A percentile compares a stretch with the other conserved stretches of the same genome.
phyloP scores from a whole-genome alignment of 2,797 vertebrate species.

The Pipistrellus pygmaeus region DNA sequence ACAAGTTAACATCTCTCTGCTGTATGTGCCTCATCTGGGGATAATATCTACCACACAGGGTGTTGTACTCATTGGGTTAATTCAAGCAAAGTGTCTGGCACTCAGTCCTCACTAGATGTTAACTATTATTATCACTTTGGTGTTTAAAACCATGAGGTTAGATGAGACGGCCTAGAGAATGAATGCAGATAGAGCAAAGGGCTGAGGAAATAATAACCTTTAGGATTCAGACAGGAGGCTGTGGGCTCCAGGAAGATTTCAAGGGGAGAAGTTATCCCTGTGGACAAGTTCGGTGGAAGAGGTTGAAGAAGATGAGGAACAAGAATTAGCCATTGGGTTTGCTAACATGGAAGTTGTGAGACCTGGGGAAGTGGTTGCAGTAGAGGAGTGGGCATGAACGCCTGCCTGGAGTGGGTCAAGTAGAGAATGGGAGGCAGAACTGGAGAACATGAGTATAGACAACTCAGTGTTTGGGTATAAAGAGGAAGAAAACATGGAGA shows the following conservation, averaged over 20 bases:
- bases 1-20: background rate
- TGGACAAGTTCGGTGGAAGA: conserved; percentile 41
- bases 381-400: background rate
- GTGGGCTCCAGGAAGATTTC: background rate
- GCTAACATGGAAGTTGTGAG: background rate
- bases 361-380: conserved; percentile 40
- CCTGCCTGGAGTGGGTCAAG: background rate
- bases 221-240: background rate
- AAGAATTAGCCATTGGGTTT: background rate
- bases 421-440: background rate
- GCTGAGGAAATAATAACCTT: background rate
- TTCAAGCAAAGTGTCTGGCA: background rate
- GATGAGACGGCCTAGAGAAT: background rate
- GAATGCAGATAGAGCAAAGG: background rate
- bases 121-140: conserved; percentile 14
- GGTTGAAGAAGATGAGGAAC: background rate
- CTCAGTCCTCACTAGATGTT: background rate
- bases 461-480: background rate
- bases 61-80: conserved; percentile 24
- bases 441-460: background rate
- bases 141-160: conserved; percentile 42
- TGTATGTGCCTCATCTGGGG: conserved; percentile 2
- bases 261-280: background rate
- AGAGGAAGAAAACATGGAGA: background rate
- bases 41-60: background rate